A percentile compares a stretch with the other conserved stretches of the same genome.
phyloP scores from a whole-genome alignment of 2,113 vertebrate genomes.

The Tychaedon coryphoeus region DNA sequence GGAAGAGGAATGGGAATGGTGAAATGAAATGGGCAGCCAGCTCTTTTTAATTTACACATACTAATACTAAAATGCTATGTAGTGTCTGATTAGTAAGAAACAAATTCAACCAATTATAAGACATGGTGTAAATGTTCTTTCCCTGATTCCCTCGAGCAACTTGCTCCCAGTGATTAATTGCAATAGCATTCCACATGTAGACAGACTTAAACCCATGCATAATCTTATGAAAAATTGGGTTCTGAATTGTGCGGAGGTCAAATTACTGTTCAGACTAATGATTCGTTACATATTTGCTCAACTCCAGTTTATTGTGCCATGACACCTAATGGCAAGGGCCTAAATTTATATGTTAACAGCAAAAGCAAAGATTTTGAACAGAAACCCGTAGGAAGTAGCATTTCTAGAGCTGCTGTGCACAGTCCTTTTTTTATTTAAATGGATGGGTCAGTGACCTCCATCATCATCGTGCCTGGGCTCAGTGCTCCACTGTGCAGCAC shows the following conservation, averaged over 20 bases:
- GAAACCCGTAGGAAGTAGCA: not conserved
- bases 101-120: constrained; percentile 14
- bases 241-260: not conserved
- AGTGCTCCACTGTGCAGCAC: constrained; percentile 29
- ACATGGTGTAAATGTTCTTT: constrained; percentile 14
- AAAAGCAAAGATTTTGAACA: constrained; percentile 12
- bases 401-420: not conserved
- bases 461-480: constrained; percentile 5
- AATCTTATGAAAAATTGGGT: not conserved
- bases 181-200: not conserved
- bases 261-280: not conserved
- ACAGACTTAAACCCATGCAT: not conserved
- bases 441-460: constrained; percentile 41
- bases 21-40: not conserved
- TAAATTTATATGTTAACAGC: not conserved
- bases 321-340: not conserved
- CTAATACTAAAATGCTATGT: not conserved
- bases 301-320: not conserved
- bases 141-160: not conserved
- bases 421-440: constrained; percentile 36
- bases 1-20: not conserved
- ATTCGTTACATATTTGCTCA: not conserved
- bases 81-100: constrained; percentile 33
- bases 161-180: not conserved
- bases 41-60: not conserved